A percentile compares a stretch with the other conserved stretches of the same genome.
These are phyloP conservation scores for Ciona savignyi DNA, from an alignment of 23 tunicate genomes.

Conservation along the genomic window DNA sequence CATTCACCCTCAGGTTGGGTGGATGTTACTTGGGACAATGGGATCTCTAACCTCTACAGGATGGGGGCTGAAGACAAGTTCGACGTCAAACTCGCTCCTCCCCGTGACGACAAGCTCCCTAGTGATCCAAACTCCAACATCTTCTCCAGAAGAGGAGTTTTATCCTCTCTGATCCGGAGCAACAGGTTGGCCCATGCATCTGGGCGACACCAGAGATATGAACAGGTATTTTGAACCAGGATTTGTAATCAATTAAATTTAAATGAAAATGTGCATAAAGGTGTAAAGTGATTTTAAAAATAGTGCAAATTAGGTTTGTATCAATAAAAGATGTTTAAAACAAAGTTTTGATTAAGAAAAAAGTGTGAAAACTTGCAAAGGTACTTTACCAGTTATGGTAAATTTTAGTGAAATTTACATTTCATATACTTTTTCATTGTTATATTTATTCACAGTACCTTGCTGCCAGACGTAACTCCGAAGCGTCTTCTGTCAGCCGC, in stretches of 20 bases:
- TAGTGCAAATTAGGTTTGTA: no score
- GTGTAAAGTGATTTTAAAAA: no score
- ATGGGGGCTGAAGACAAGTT: conserved; percentile 91
- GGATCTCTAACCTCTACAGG: conserved; percentile 59
- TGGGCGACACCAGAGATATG: conserved; percentile 37
- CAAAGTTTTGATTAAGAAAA: no score
- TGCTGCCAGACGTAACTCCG: conserved; percentile 24
- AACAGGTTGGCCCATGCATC: conserved; percentile 22
- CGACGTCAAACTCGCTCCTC: conserved; percentile 53
- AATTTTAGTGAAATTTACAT: no score
- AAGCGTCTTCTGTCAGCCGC: conserved; percentile 14
- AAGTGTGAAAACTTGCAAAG: no score
- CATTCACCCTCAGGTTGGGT: conserved; percentile 68
- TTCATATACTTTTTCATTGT: no score
- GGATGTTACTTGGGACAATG: conserved; percentile 92
- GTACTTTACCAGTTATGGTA: no score
- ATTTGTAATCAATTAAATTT: no score
- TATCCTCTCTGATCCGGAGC: conserved; percentile 42
- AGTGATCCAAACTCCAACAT: not conserved
- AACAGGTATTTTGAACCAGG: conserved; percentile 31
- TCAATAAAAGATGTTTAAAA: no score
- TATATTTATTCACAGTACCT: conserved; percentile 11
- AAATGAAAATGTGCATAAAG: no score
- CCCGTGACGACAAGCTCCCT: conserved; percentile 24
- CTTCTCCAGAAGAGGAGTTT: conserved; percentile 12